Conservation (phyloP, 2,888 invertebrate genomes). For the Drosophila kambysellisi region DNA sequence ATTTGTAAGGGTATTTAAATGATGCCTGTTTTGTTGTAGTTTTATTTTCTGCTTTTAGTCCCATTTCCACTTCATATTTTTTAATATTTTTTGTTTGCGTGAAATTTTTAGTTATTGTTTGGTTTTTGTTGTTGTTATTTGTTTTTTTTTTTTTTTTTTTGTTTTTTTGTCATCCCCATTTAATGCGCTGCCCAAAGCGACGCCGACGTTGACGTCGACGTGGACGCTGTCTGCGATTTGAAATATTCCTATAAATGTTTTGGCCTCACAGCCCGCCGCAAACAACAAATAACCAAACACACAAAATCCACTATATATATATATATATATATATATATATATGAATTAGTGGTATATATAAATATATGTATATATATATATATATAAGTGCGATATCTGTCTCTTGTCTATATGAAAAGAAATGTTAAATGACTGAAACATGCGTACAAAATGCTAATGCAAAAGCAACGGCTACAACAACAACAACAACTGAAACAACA, state of each 20-base stretch:
- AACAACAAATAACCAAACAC: conserved; percentile 46
- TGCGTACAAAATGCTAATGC: conserved; percentile 79
- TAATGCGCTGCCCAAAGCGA: conserved; percentile 56
- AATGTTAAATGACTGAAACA: conserved; percentile 78
- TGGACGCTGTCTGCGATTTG: conserved; percentile 65
- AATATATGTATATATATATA: conserved; percentile 14
- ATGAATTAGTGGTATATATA: conserved; percentile 14
- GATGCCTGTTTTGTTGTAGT: neutral
- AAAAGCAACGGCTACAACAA: conserved; percentile 45
- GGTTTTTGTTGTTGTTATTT: conserved; percentile 30
- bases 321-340: conserved; percentile 9
- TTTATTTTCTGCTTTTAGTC: conserved; percentile 36
- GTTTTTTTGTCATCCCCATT: conserved; percentile 68
- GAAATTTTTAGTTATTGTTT: conserved; percentile 35
- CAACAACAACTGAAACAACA: conserved; percentile 32
- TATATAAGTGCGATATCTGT: conserved; percentile 63
- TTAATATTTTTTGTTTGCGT: conserved; percentile 32
- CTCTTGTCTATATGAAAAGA: conserved; percentile 65
- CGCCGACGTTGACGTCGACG: conserved; percentile 12
- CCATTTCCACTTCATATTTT: conserved; percentile 52
- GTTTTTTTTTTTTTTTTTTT: conserved; percentile 19
- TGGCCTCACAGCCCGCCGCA: conserved; percentile 68
- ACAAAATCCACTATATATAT: conserved; percentile 6
- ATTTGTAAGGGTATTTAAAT: conserved; percentile 15
- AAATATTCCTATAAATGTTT: conserved; percentile 79